Evolutionary conservation across 2,113 vertebrate genomes (phyloP).

Genomic region (Myxocyprinus asiaticus): DNA sequence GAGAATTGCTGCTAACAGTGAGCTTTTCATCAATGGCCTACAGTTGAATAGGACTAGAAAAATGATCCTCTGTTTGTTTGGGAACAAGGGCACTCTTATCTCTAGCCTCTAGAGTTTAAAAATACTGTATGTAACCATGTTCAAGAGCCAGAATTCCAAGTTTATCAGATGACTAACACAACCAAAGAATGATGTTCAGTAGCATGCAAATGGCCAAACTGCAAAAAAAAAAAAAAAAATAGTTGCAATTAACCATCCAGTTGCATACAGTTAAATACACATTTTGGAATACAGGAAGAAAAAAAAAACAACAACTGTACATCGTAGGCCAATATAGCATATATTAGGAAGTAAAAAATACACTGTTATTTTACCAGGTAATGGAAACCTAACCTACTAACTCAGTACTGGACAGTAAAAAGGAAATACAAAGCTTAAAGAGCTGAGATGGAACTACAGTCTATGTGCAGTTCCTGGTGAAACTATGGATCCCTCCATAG

Average conservation of each 20-base stretch:
- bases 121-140: not conserved
- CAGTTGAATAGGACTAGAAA: slow-evolving; percentile 10
- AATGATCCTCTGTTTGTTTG: slow-evolving; percentile 9
- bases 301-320: too few relatives aligned
- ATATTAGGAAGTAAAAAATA: too few relatives aligned
- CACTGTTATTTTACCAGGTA: too few relatives aligned
- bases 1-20: slow-evolving; percentile 12
- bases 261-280: too few relatives aligned
- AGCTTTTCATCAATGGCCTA: slow-evolving; percentile 21
- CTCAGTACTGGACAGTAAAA: not conserved
- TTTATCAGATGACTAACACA: not conserved
- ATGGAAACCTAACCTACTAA: not conserved
- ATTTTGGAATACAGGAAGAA: not conserved
- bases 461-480: not conserved
- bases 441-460: not conserved
- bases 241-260: too few relatives aligned
- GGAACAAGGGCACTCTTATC: slow-evolving; percentile 11
- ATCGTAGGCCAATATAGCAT: too few relatives aligned
- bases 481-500: not conserved
- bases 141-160: not conserved
- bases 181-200: too few relatives aligned
- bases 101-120: not conserved
- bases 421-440: not conserved
- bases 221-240: too few relatives aligned
- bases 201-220: too few relatives aligned